These are phyloP conservation scores for Sialia sialis DNA, from an alignment of 2,113 vertebrate genomes.

Conservation along the genomic window DNA sequence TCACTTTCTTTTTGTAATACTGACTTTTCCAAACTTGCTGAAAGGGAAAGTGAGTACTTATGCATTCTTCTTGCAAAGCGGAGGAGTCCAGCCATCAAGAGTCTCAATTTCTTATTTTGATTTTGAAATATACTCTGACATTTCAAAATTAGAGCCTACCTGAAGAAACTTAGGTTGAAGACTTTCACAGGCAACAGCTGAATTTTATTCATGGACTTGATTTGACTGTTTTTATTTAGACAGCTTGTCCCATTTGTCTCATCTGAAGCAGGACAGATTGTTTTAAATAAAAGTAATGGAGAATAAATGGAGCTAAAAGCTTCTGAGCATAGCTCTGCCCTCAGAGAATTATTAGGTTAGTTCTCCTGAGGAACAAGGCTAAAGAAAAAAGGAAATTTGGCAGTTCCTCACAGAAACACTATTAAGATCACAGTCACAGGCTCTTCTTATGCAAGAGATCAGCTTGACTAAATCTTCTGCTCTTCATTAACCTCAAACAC, in stretches of 20 bases:
- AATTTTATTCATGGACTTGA: background rate
- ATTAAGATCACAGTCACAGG: constrained; percentile 50
- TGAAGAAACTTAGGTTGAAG: background rate
- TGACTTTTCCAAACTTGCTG: background rate
- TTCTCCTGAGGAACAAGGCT: constrained; percentile 27
- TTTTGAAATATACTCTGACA: background rate
- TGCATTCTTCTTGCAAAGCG: background rate
- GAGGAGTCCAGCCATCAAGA: background rate
- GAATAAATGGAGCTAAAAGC: constrained; percentile 42
- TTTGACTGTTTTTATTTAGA: constrained; percentile 11
- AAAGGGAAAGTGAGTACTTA: background rate
- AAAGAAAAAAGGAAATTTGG: constrained; percentile 45
- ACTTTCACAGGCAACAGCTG: background rate
- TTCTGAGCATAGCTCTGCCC: constrained; percentile 24
- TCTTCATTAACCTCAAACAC: constrained; percentile 54
- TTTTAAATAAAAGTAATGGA: constrained; percentile 44
- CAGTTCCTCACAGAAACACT: constrained; percentile 28
- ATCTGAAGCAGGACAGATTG: constrained; percentile 1
- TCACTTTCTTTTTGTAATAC: background rate
- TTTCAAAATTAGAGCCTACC: background rate
- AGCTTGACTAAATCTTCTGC: constrained; percentile 33
- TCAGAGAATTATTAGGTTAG: constrained; percentile 57
- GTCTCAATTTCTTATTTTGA: background rate
- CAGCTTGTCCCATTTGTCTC: background rate
- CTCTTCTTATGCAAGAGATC: constrained; percentile 45